A percentile compares a stretch with the other conserved stretches of the same genome.
Conservation (phyloP, 2,113 vertebrate species). For the Sakesphorus luctuosus region DNA sequence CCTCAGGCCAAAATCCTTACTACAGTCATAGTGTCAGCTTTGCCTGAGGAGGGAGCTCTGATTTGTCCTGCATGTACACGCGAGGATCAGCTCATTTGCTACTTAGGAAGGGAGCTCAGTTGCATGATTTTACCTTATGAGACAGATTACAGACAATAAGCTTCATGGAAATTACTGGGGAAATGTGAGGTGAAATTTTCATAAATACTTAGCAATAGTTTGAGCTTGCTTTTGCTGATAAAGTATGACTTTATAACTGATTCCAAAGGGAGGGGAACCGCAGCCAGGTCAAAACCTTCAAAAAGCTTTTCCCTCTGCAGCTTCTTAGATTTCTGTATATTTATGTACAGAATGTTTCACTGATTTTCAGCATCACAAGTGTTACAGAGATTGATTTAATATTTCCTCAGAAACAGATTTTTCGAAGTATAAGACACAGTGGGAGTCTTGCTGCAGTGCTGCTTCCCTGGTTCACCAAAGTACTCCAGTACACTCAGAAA, state of each 20-base stretch:
- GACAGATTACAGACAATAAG: background rate
- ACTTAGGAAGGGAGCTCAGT: background rate
- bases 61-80: background rate
- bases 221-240: background rate
- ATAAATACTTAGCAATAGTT: background rate
- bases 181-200: background rate
- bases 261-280: background rate
- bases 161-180: background rate
- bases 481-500: background rate
- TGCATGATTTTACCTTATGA: background rate
- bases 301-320: background rate
- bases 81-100: background rate
- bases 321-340: background rate
- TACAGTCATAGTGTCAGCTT: background rate
- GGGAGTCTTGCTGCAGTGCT: accelerated
- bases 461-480: background rate
- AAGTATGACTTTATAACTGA: background rate
- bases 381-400: background rate
- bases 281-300: accelerated
- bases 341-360: background rate
- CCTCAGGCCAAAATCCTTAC: background rate
- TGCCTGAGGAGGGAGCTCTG: background rate
- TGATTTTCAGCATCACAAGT: background rate
- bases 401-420: background rate
- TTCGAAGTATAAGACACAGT: background rate